Percentiles rank a stretch among this genome's conserved stretches.
These are phyloP conservation scores for Malacoraja senta DNA, from an alignment of 2,797 vertebrate genomes.

Conservation along the genomic window DNA sequence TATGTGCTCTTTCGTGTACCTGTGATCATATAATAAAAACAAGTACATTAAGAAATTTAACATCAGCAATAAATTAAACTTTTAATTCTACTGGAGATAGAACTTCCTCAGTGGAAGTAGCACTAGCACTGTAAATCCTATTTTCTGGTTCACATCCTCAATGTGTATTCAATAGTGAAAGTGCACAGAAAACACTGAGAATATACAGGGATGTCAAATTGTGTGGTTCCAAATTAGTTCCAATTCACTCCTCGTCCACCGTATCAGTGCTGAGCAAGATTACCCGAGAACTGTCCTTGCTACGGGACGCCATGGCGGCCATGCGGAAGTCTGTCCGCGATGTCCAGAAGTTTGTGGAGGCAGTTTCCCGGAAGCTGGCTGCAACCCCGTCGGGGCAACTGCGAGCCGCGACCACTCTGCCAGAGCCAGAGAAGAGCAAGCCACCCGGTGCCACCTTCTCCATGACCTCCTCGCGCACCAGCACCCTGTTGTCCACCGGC, in stretches of 20 bases:
- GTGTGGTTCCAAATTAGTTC: too few relatives aligned
- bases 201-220: too few relatives aligned
- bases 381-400: not conserved
- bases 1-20: conserved; percentile 98
- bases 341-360: conserved; percentile 79
- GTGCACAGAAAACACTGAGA: too few relatives aligned
- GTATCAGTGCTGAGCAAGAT: not conserved
- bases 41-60: conserved; percentile 14
- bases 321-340: conserved; percentile 81
- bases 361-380: conserved; percentile 63
- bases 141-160: too few relatives aligned
- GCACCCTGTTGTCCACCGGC: conserved; percentile 41
- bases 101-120: too few relatives aligned
- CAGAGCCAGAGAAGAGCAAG: not conserved
- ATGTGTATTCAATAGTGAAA: too few relatives aligned
- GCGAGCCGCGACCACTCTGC: not conserved
- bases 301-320: conserved; percentile 73
- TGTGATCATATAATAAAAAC: conserved; percentile 50
- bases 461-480: conserved; percentile 19
- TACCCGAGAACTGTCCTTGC: conserved; percentile 24
- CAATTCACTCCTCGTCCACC: not conserved
- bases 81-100: not conserved
- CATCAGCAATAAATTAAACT: not conserved
- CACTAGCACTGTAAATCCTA: too few relatives aligned
- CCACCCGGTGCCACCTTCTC: not conserved